Base-by-base conservation (phyloP, 1,140 invertebrate genomes). In the Chymomyza costata region DNA sequence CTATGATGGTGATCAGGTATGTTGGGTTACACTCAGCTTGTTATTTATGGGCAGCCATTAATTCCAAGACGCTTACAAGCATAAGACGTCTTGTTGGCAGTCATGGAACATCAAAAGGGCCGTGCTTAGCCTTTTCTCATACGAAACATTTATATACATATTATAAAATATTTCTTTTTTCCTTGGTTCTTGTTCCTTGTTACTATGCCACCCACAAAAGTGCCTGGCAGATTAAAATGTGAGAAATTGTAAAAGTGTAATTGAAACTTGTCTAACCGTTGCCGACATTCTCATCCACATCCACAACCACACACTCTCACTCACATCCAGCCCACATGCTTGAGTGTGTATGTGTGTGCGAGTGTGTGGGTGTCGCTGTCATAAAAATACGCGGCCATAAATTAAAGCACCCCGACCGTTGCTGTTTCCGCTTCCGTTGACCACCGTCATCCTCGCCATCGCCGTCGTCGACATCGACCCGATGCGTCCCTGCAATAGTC, bases 1-100 rank as follows among this genome's bases (percentile, higher is more conserved):
- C 1, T 99, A 99, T 85, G 97, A 99, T 81, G 96, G 96, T 35
- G 93, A 94, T 86, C 93, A 96, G 90, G 93, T 97, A 87, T 59
- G 47, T 81, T n/a, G n/a, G 44, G 28, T 39, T 48, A 16, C 21
- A 10, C 15, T 14, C 18, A 18, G 19, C 28, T 39, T 39, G 43
- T 41, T 49, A 74, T 74, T 74, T 74, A 74, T 74, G 71, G 43
- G 15, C 49, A 53, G 31, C 40, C 58, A 67, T 71, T 80, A 80
- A 55, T 76, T 51, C 54, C 25, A 14, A 50, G 46, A 38, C 62
- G 39, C 71, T 76, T 76, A 76, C 71, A 76, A 51, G 71, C 66
- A 62, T 76, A 76, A 76, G 71, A 64, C 49, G 71, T 50, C 18
- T n/a, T n/a, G 62, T 8, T 25, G 21, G 21, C 21, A 25, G 3